phyloP scores from a whole-genome alignment of 2,113 vertebrate species.

The Rafetus swinhoei region DNA sequence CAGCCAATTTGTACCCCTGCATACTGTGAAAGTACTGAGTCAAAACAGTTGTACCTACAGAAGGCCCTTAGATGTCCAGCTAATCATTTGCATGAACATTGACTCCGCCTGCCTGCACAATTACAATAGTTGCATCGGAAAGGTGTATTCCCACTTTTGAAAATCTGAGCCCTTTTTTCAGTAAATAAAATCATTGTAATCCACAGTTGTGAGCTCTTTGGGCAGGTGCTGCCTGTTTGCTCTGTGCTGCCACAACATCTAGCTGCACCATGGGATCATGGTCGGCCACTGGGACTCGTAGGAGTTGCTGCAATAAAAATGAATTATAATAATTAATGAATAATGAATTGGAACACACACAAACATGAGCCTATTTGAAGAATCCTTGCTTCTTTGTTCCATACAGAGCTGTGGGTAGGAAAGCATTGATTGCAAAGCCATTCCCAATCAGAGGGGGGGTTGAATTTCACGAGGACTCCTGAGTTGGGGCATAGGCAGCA shows the following conservation, averaged over 20 bases:
- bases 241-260: not conserved
- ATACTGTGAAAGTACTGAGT: not conserved
- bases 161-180: not conserved
- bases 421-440: not conserved
- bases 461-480: not conserved
- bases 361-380: not conserved
- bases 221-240: fast-evolving
- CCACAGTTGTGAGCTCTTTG: fast-evolving
- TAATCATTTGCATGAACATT: not conserved
- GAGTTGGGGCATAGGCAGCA: conserved; percentile 9
- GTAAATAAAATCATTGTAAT: not conserved
- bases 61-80: not conserved
- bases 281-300: fast-evolving
- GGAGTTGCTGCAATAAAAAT: not conserved
- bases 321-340: not conserved
- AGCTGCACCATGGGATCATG: fast-evolving
- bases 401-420: not conserved
- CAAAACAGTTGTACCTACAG: not conserved
- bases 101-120: not conserved
- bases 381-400: not conserved
- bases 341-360: not conserved
- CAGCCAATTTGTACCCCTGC: not conserved
- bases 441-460: not conserved
- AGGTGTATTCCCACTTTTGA: not conserved
- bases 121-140: fast-evolving